Percentiles rank a stretch among this genome's conserved stretches.
phyloP scores from a whole-genome alignment of 2,888 invertebrate genomes.

The Drosophila pseudotalamancana region DNA sequence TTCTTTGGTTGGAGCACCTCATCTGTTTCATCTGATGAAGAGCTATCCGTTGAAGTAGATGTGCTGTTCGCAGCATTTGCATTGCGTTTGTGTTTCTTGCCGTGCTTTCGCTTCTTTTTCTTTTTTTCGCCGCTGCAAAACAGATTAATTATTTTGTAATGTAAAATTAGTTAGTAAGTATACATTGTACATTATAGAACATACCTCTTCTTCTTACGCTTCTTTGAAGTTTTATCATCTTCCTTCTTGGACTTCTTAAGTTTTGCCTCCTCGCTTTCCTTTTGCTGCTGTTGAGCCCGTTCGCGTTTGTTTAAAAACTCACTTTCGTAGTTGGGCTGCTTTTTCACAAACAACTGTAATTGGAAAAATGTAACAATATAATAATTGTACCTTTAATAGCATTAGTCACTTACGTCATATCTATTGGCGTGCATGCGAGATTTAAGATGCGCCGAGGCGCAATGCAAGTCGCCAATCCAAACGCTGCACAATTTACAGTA shows the following conservation, averaged over 20 bases:
- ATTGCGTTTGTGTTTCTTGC: slow-evolving; percentile 84
- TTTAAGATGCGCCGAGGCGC: slow-evolving; percentile 93
- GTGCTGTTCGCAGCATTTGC: slow-evolving; percentile 51
- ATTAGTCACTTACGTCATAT: slow-evolving; percentile 88
- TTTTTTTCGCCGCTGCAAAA: slow-evolving; percentile 84
- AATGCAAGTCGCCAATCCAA: slow-evolving; percentile 95
- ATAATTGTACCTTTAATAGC: background rate
- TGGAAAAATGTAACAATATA: background rate
- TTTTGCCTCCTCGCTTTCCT: slow-evolving; percentile 74
- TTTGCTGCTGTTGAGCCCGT: slow-evolving; percentile 87
- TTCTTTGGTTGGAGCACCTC: slow-evolving; percentile 54
- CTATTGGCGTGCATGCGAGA: slow-evolving; percentile 91
- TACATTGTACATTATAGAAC: background rate
- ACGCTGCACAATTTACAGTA: slow-evolving; percentile 94
- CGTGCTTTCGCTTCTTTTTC: slow-evolving; percentile 85
- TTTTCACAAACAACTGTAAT: slow-evolving; percentile 90
- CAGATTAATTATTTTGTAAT: background rate
- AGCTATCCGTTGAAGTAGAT: slow-evolving; percentile 68
- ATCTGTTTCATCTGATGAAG: slow-evolving; percentile 68
- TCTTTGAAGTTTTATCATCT: slow-evolving; percentile 84
- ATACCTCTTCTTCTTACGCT: slow-evolving; percentile 87
- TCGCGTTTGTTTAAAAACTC: slow-evolving; percentile 94
- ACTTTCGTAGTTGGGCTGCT: slow-evolving; percentile 94
- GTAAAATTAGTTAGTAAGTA: background rate
- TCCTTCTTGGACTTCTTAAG: slow-evolving; percentile 84